Conservation (phyloP, 2,113 vertebrate genomes). For the Psittacus erithacus region DNA sequence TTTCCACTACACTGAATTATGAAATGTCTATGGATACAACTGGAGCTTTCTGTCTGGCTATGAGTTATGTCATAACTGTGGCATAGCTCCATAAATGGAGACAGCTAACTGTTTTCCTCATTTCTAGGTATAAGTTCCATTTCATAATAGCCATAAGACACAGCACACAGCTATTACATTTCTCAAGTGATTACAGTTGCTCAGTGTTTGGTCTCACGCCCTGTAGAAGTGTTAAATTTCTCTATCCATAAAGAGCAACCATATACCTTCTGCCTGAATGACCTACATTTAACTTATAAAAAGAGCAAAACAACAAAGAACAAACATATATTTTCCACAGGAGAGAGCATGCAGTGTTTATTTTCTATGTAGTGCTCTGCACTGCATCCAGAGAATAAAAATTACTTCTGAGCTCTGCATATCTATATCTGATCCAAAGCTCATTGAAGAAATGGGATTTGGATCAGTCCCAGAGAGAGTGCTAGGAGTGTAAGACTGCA, state of each 20-base stretch:
- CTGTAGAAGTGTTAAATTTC: constrained; percentile 60
- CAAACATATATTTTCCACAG: constrained; percentile 46
- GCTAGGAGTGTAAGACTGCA: constrained; percentile 52
- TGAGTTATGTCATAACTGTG: constrained; percentile 71
- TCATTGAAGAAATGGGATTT: constrained; percentile 32
- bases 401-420: constrained; percentile 10
- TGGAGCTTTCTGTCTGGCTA: constrained; percentile 69
- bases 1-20: constrained; percentile 70
- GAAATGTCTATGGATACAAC: constrained; percentile 69
- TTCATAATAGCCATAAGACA: constrained; percentile 64
- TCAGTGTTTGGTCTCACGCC: constrained; percentile 58
- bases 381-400: constrained; percentile 41
- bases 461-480: constrained; percentile 61
- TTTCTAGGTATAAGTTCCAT: constrained; percentile 71
- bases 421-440: constrained; percentile 42
- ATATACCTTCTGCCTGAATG: constrained; percentile 33
- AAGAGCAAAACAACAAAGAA: constrained; percentile 49
- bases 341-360: constrained; percentile 14
- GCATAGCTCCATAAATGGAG: constrained; percentile 70
- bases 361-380: constrained; percentile 39
- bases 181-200: constrained; percentile 66
- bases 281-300: constrained; percentile 52
- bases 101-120: constrained; percentile 73
- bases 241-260: constrained; percentile 12
- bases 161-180: constrained; percentile 64